Conservation (phyloP, 30 jellyfish, hydroid and myxozoan species). For the Aurelia aurita complex sp. Pacific region DNA sequence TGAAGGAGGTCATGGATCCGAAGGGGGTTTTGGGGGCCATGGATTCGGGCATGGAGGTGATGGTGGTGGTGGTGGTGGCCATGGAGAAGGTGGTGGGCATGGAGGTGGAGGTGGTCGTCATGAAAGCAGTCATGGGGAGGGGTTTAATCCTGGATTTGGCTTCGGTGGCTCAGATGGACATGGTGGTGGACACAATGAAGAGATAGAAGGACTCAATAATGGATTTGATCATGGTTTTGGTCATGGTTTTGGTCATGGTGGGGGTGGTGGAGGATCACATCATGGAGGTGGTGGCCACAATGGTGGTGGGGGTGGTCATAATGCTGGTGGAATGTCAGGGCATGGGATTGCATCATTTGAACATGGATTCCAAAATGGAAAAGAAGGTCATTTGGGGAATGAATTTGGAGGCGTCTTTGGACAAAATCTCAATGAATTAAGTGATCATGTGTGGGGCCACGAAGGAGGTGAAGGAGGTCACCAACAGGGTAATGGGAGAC, state of each 20-base stretch:
- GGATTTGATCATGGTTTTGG: constrained; percentile 39
- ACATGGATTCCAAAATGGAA: constrained; percentile 39
- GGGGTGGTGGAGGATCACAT: constrained; percentile 15
- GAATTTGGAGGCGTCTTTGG: constrained; percentile 46
- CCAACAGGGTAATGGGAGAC: constrained; percentile 36
- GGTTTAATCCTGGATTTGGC: constrained; percentile 8
- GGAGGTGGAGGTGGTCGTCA: constrained; percentile 2
- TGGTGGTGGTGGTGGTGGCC: constrained; percentile 13
- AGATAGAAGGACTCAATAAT: constrained; percentile 18
- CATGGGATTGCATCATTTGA: constrained; percentile 60
- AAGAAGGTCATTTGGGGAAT: constrained; percentile 21
- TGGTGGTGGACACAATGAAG: constrained; percentile 40
- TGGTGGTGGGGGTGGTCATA: constrained; percentile 25
- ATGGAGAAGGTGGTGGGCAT: constrained; percentile 34
- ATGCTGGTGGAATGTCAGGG: neutral
- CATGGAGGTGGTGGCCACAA: constrained; percentile 31
- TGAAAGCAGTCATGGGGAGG: too few relatives aligned
- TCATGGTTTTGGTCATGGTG: constrained; percentile 27
- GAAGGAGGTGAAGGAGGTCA: neutral
- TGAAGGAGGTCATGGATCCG: too few relatives aligned
- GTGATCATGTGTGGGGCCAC: constrained; percentile 33
- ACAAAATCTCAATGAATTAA: constrained; percentile 19
- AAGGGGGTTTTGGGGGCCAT: too few relatives aligned
- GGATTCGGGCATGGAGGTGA: too few relatives aligned
- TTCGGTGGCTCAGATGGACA: constrained; percentile 24